Evolutionary conservation across 2,888 invertebrate genomes (phyloP).

Genomic region (Lysandra bellargus): DNA sequence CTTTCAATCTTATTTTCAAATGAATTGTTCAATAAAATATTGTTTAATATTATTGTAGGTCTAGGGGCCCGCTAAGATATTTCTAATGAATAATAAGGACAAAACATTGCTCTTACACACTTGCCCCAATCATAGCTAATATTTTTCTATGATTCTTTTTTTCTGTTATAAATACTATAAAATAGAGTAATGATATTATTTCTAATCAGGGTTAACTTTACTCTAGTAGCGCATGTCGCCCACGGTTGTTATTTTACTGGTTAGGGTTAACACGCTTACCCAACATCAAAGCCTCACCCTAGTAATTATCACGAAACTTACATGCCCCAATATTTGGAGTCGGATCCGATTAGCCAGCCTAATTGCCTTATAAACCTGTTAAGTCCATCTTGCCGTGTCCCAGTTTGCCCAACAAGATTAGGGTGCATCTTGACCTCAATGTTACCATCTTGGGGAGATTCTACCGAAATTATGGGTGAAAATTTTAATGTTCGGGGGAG

Average conservation of each 20-base stretch:
- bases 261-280: neutral
- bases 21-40: too few species aligned
- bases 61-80: too few species aligned
- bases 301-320: constrained; percentile 10
- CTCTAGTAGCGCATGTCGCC: too few species aligned
- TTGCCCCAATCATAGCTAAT: too few species aligned
- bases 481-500: neutral
- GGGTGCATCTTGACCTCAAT: constrained; percentile 25
- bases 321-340: constrained; percentile 13
- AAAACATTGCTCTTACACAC: too few species aligned
- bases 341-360: constrained; percentile 4
- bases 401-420: constrained; percentile 28
- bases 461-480: neutral
- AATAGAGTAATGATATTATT: too few species aligned
- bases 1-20: too few species aligned
- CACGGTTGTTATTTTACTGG: neutral
- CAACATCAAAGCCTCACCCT: neutral
- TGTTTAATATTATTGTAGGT: too few species aligned
- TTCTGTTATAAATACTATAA: too few species aligned
- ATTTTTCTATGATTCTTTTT: too few species aligned
- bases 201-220: too few species aligned
- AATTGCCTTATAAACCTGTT: constrained; percentile 23
- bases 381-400: constrained; percentile 22
- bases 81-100: too few species aligned
- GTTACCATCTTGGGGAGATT: neutral